Base-by-base conservation (phyloP, 1,140 invertebrate genomes). In the Papilio polytes region DNA sequence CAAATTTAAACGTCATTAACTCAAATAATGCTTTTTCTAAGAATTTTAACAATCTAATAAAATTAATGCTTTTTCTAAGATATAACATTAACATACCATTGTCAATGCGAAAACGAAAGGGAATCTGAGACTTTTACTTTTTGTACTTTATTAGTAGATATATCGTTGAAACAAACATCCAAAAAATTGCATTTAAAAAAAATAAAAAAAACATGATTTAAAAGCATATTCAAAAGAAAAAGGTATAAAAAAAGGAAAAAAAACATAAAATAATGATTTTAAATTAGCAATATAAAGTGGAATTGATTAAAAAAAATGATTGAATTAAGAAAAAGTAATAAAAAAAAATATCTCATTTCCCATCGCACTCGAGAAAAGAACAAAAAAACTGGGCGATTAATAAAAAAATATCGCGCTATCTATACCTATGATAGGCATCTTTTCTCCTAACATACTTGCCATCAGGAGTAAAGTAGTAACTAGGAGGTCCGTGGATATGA, bases 361-460 rank as follows among this genome's bases (percentile, higher is more conserved):
- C 46, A 48, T 15, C 56, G n/a, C 56, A 22, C n/a, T 9, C 20
- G 7, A 9, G 56, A 22, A 48, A 48, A 48, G 13, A 48, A 56
- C 53, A 41, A 8, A 41, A 41, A 41, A 41, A 8, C n/a, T 56
- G 0, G 9, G 10, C 10, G 22, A 63, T n/a, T 59, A 63, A 12
- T 63, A 26, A 56, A 63, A 20, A 26, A 20, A 26, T 63, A 22
- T 22, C 46, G 26, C 80, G 89, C 90, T 94, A 94, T 85, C 92
- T 94, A 79, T 94, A 93, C 74, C 91, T 86, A 63, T 93, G 91
- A 53, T 94, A 94, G 8, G 91, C 89, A 80, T 94, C 92, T 80
- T 94, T 95, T 76, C 91, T 87, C n/a, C 92, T 86, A 8, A 95
- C 94, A 80, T 95, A 95, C 85, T 94, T 94, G 78, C 94, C 94